Conservation (phyloP, 2,113 vertebrate genomes). For the Cryptotis parvus region DNA sequence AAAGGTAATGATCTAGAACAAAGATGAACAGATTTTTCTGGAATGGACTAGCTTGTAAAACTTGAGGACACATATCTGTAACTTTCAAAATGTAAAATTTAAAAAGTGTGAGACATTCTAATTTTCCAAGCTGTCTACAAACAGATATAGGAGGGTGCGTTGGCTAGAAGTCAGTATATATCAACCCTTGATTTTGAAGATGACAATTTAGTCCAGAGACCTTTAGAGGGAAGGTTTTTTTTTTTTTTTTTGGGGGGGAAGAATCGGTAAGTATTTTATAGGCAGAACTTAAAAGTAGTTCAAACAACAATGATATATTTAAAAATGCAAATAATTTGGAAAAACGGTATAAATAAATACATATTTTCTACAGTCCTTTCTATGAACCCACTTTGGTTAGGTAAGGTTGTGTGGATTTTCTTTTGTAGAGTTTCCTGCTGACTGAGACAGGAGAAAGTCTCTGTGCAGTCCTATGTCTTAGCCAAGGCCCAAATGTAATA, state of each 20-base stretch:
- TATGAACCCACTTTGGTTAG: background rate
- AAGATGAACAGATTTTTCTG: background rate
- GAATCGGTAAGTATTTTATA: background rate
- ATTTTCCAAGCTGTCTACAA: background rate
- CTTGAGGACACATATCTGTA: background rate
- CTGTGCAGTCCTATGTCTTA: background rate
- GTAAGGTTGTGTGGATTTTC: slow-evolving; percentile 47
- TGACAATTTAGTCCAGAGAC: background rate
- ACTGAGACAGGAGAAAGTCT: slow-evolving; percentile 32
- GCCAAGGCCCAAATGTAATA: slow-evolving; percentile 18
- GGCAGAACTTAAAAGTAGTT: background rate
- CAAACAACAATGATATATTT: background rate
- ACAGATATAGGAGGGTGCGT: background rate
- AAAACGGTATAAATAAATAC: background rate
- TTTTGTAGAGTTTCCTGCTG: background rate
- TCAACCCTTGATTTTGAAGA: background rate
- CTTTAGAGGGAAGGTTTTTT: background rate
- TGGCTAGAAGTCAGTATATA: background rate
- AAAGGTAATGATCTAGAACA: background rate
- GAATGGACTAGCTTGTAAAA: background rate
- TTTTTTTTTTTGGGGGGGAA: too few relatives aligned
- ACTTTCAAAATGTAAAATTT: slow-evolving; percentile 30
- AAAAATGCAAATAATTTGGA: background rate
- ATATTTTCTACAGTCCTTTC: background rate
- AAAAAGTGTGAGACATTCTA: background rate